Conservation (phyloP, 2,797 vertebrate genomes). For the Hipposideros larvatus region DNA sequence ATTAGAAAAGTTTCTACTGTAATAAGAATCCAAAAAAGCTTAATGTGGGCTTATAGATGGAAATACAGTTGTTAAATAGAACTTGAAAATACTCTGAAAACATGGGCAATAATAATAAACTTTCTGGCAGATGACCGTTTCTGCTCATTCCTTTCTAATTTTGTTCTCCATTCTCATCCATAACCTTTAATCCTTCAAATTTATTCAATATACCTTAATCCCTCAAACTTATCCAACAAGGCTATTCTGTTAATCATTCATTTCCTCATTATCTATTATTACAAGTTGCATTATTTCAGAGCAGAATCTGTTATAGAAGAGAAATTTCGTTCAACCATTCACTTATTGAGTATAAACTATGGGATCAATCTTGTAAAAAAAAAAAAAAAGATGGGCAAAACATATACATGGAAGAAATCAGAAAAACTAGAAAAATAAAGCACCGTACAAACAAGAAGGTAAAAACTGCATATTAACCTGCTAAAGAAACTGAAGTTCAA, state of each 20-base stretch:
- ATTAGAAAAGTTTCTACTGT: background rate
- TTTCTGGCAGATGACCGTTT: background rate
- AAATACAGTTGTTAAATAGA: background rate
- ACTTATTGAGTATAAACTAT: background rate
- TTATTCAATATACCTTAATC: background rate
- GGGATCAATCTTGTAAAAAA: background rate
- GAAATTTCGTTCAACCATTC: background rate
- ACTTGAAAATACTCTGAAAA: slow-evolving; percentile 6
- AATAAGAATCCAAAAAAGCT: background rate
- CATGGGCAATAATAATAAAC: background rate
- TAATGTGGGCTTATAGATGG: background rate
- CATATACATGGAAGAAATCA: background rate
- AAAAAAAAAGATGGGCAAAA: background rate
- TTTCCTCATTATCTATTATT: background rate
- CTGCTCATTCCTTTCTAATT: background rate
- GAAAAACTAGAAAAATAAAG: background rate
- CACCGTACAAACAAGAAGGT: background rate
- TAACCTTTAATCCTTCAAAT: background rate
- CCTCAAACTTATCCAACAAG: background rate
- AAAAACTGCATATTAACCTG: background rate
- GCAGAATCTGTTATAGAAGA: background rate
- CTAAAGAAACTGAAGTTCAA: background rate
- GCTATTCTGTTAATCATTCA: background rate
- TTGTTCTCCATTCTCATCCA: background rate
- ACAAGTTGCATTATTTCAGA: background rate